Evolutionary conservation across 2,797 vertebrate species (phyloP).

Genomic region (Taeniopygia guttata): DNA sequence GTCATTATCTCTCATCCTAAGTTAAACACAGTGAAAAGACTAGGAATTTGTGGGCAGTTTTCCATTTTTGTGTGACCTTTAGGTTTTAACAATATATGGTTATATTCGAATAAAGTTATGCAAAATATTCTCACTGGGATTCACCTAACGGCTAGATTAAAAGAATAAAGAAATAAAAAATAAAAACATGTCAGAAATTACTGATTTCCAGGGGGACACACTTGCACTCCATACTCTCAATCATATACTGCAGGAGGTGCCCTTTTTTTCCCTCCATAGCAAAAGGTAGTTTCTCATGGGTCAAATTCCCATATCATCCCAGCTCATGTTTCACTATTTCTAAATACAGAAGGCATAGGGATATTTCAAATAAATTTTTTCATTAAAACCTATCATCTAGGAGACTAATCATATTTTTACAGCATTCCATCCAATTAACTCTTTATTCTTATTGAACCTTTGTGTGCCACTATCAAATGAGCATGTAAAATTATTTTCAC

Average conservation of each 20-base stretch:
- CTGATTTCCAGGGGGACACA: neutral
- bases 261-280: neutral
- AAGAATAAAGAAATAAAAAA: neutral
- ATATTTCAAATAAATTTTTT: neutral
- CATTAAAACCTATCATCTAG: neutral
- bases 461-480: too few relatives aligned
- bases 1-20: constrained; percentile 31
- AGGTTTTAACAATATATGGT: neutral
- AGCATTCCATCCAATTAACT: too few relatives aligned
- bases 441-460: too few relatives aligned
- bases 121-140: neutral
- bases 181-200: neutral
- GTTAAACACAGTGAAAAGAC: constrained; percentile 37
- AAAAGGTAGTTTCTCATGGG: neutral
- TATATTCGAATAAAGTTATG: neutral
- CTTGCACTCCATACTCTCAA: neutral
- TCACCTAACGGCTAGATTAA: neutral
- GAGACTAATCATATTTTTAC: neutral
- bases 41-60: neutral
- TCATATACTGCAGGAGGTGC: neutral
- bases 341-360: neutral
- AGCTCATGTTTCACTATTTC: neutral
- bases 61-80: constrained; percentile 25
- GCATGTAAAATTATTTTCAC: too few relatives aligned
- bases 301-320: neutral